Evolutionary conservation across 1,140 invertebrate genomes (phyloP).

Genomic region (Idris sp.): DNA sequence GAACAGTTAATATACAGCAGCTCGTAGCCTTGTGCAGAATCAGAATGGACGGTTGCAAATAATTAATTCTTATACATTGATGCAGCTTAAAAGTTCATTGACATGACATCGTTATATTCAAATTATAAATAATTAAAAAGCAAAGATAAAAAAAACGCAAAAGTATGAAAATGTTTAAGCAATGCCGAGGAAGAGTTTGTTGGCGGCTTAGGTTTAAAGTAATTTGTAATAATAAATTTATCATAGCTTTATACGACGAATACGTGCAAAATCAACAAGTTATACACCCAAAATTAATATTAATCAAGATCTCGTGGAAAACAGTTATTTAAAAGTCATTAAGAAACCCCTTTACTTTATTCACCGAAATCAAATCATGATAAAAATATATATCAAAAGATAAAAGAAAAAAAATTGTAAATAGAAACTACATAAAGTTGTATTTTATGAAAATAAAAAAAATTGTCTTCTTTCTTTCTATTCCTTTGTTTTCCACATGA

Average conservation of each 20-base stretch:
- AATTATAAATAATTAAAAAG: no score
- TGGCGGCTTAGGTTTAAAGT: conserved; percentile 45
- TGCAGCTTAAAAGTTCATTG: conserved; percentile 17
- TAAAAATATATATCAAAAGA: conserved; percentile 29
- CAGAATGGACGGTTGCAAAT: conserved; percentile 21
- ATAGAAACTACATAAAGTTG: conserved; percentile 4
- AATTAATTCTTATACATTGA: conserved; percentile 30
- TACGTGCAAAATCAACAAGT: conserved; percentile 43
- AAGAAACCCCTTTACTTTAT: neutral
- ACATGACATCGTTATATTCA: conserved; percentile 15
- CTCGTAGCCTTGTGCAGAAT: conserved; percentile 45
- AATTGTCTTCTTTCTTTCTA: no score
- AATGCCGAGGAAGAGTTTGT: conserved; percentile 41
- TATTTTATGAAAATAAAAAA: no score
- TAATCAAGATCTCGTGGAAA: conserved; percentile 27
- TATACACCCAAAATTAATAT: conserved; percentile 18
- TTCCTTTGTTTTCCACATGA: conserved; percentile 36
- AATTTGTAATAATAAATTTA: conserved; percentile 49
- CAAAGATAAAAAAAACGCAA: conserved; percentile 15
- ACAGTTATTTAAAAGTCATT: conserved; percentile 7
- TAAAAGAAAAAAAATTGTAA: conserved; percentile 8
- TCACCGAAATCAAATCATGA: conserved; percentile 28
- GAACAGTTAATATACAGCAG: conserved; percentile 36
- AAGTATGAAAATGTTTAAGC: no score
- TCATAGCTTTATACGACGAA: conserved; percentile 51